These are phyloP conservation scores for Lepidotrigona ventralis DNA, from an alignment of 1,140 invertebrate genomes.

Conservation along the genomic window DNA sequence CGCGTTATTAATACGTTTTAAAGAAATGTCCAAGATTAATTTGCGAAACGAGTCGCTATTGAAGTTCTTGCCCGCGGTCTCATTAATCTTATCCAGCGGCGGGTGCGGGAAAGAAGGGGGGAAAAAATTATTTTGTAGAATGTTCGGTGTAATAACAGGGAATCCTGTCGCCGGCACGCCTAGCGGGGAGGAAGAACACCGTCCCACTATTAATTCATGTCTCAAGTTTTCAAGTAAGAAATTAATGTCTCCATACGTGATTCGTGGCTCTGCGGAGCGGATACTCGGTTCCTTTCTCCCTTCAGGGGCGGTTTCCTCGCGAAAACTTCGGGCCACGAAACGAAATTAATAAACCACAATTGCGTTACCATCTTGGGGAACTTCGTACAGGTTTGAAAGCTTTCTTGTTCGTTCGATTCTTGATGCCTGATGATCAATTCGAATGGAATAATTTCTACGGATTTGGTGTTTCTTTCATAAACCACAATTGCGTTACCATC, in stretches of 20 bases:
- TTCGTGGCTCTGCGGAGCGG: slow-evolving; percentile 20
- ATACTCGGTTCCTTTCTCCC: slow-evolving; percentile 11
- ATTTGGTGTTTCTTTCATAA: slow-evolving; percentile 23
- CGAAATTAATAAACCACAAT: slow-evolving; percentile 43
- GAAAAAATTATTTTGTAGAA: slow-evolving; percentile 76
- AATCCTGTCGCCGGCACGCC: slow-evolving; percentile 71
- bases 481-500: slow-evolving; percentile 19
- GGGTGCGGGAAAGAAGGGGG: slow-evolving; percentile 60
- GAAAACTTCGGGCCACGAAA: slow-evolving; percentile 22
- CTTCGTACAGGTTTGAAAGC: slow-evolving; percentile 10
- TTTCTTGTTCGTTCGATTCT: background rate
- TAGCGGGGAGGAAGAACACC: slow-evolving; percentile 61
- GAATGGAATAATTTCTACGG: too few relatives aligned
- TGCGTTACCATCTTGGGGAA: background rate
- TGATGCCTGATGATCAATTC: too few relatives aligned
- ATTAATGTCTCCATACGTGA: slow-evolving; percentile 66
- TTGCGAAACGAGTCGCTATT: slow-evolving; percentile 74
- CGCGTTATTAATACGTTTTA: slow-evolving; percentile 74
- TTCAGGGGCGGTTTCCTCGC: slow-evolving; percentile 6
- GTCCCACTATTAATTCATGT: slow-evolving; percentile 71
- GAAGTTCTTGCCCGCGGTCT: slow-evolving; percentile 67
- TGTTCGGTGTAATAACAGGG: slow-evolving; percentile 73
- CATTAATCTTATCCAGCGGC: slow-evolving; percentile 69
- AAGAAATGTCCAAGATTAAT: slow-evolving; percentile 76
- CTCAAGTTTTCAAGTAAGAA: slow-evolving; percentile 69